Conservation (phyloP, 2,797 vertebrate genomes). For the Podarcis lilfordi region DNA sequence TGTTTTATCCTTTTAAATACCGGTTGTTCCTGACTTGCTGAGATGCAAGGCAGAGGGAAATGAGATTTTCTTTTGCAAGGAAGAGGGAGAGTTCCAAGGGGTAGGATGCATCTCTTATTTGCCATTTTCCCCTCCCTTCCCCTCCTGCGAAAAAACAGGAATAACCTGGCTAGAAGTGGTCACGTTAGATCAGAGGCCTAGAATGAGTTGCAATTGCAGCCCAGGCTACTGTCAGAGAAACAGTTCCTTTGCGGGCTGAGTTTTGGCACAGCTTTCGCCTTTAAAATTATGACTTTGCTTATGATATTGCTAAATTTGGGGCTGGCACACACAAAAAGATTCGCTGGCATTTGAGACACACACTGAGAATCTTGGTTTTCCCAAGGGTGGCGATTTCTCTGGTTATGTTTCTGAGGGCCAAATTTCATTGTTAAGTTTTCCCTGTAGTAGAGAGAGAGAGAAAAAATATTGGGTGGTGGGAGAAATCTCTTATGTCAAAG, state of each 20-base stretch:
- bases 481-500: too few relatives aligned
- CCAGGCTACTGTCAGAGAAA: neutral
- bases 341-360: neutral
- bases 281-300: neutral
- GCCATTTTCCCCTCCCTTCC: neutral
- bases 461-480: too few relatives aligned
- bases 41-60: neutral
- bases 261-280: neutral
- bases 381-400: neutral
- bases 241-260: neutral
- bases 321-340: neutral
- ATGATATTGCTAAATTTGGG: neutral
- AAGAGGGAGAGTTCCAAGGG: neutral
- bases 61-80: neutral
- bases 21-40: neutral
- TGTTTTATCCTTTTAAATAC: neutral
- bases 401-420: neutral
- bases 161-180: neutral
- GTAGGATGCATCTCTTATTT: neutral
- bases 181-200: neutral
- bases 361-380: neutral
- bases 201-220: neutral
- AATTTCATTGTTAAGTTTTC: neutral
- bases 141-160: neutral
- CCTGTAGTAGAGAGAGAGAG: neutral